Percentiles rank a stretch among this genome's conserved stretches.
Evolutionary conservation across 2,888 invertebrate genomes (phyloP).

Genomic region (Dusona sp.): DNA sequence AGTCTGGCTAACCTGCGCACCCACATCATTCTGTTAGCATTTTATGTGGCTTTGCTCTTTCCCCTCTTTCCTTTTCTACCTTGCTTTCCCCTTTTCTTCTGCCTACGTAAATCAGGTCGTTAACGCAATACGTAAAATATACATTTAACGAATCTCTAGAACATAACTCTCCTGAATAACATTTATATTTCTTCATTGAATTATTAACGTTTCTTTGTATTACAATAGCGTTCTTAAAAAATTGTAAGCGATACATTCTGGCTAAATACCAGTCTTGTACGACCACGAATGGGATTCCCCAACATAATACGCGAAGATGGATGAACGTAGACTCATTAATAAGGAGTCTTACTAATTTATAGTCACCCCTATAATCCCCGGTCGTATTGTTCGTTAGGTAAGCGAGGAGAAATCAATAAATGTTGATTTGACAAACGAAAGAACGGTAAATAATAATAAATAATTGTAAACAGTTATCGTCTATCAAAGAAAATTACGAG

Average conservation of each 20-base stretch:
- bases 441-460: background rate
- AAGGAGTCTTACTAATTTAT: slow-evolving; percentile 28
- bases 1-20: slow-evolving; percentile 29
- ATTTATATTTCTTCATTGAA: background rate
- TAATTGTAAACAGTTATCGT: background rate
- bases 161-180: background rate
- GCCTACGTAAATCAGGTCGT: slow-evolving; percentile 5
- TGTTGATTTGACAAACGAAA: background rate
- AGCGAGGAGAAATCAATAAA: background rate
- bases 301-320: slow-evolving; percentile 14
- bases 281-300: background rate
- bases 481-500: background rate
- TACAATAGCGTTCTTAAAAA: background rate
- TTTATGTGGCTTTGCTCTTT: slow-evolving; percentile 13
- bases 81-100: background rate
- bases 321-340: slow-evolving; percentile 19
- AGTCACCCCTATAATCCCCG: slow-evolving; percentile 23
- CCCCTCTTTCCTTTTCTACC: background rate
- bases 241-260: background rate
- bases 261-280: background rate
- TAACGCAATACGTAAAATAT: background rate
- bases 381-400: background rate
- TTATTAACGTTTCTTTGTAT: background rate
- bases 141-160: background rate
- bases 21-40: slow-evolving; percentile 6